phyloP scores from a whole-genome alignment of 23 tunicate genomes.

The Trididemnum nubilum region DNA sequence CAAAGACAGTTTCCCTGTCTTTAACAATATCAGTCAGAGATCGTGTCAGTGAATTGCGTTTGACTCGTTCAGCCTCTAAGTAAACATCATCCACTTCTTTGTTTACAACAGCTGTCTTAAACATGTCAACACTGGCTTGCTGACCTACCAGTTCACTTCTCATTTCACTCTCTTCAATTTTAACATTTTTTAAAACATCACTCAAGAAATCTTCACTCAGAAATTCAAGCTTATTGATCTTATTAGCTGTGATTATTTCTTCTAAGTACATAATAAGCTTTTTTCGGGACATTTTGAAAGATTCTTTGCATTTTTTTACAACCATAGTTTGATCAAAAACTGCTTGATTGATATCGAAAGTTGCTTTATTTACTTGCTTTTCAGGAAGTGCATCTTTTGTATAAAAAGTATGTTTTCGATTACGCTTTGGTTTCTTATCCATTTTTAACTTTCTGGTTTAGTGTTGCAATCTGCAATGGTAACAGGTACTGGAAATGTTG shows the following conservation, averaged over 20 bases:
- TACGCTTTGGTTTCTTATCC: background rate
- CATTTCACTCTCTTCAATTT: slow-evolving; percentile 45
- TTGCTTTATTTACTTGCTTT: background rate
- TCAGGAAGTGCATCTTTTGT: slow-evolving; percentile 54
- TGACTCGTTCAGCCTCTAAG: slow-evolving; percentile 46
- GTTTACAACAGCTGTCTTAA: slow-evolving; percentile 43
- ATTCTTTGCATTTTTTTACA: slow-evolving; percentile 22
- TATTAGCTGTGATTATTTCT: background rate
- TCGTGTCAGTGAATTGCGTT: slow-evolving; percentile 40
- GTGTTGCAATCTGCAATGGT: too few relatives aligned
- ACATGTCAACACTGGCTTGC: slow-evolving; percentile 83
- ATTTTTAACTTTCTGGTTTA: too few relatives aligned
- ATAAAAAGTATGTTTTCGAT: slow-evolving; percentile 49
- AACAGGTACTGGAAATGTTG: too few relatives aligned
- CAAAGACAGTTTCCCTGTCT: slow-evolving; percentile 57
- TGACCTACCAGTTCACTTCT: slow-evolving; percentile 61
- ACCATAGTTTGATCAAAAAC: slow-evolving; percentile 37
- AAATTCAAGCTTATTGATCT: background rate
- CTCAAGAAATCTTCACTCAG: slow-evolving; percentile 41
- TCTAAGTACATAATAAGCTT: slow-evolving; percentile 5
- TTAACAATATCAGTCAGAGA: slow-evolving; percentile 39
- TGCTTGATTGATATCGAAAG: slow-evolving; percentile 42
- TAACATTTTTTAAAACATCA: slow-evolving; percentile 24
- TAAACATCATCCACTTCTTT: slow-evolving; percentile 37
- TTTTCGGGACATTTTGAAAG: background rate